Base-by-base conservation (phyloP, 2,113 vertebrate species). In the Nasalis larvatus region DNA sequence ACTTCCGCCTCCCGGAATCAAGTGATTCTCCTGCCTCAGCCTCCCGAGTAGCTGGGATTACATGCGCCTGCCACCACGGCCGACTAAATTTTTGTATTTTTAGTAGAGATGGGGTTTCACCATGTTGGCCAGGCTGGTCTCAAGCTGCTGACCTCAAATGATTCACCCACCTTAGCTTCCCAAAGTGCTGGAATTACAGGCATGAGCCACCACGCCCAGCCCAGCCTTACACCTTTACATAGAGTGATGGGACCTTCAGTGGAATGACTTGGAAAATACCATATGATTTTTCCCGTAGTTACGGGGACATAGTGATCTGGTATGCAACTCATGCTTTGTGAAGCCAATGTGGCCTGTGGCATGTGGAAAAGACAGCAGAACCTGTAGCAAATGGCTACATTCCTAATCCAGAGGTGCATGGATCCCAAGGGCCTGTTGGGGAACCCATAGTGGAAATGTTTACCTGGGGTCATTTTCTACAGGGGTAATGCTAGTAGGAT, bases 391-490 rank as follows among this genome's bases (percentile, higher is more conserved):
- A 9, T 37, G 32, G 69, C 35, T n/a, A 0, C 32, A 17, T 52
- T 91, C 56, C 45, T 63, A 58, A 40, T 12, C 27, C 27, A 42
- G 1, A 73, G 13, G 10, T 21, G 9, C 45, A 2, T 32, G 25
- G 16, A 14, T 49, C 58, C 40, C 40, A 40, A 42, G 30, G 76
- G 49, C 40, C 13, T 1, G 0, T 2, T 76, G 68, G 35, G 58
- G 13, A 82, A 30, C 11, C 0, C 20, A 21, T 13, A 4, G 13
- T 54, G 8, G 80, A 23, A n/a, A 30, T 58, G 40, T 73, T 85
- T 42, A n/a, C 40, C 20, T 83, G 32, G 32, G n/a, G 20, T 91
- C 60, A 25, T 80, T 96, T 96, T 12, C 35, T 76, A 85, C 58
- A 68, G 35, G 12, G 23, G 37, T 54, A 12, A 9, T 47, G 49